These are phyloP conservation scores for Picus viridis DNA, from an alignment of 2,797 vertebrate genomes.

Conservation along the genomic window DNA sequence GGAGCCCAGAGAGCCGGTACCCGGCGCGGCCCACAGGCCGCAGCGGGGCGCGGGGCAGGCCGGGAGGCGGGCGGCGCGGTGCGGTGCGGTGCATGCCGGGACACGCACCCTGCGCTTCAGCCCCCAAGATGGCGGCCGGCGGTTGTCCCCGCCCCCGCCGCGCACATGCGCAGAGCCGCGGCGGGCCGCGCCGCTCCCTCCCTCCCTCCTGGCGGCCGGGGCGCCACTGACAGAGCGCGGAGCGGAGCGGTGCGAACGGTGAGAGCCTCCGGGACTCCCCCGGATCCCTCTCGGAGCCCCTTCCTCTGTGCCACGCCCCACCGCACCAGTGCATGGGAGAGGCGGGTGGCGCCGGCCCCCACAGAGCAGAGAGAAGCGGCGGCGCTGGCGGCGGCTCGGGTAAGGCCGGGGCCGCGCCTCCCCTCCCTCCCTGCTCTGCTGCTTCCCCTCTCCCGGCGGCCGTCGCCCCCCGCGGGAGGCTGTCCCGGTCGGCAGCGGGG, in stretches of 20 bases:
- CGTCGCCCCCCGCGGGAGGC: background rate
- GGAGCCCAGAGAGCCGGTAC: background rate
- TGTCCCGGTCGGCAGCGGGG: background rate
- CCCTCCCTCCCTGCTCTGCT: background rate
- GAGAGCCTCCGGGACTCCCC: conserved; percentile 11
- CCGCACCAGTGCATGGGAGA: conserved; percentile 68
- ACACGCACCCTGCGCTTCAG: conserved; percentile 3
- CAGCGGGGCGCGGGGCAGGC: background rate
- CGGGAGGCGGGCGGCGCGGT: background rate
- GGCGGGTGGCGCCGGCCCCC: conserved; percentile 71
- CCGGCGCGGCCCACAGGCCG: background rate
- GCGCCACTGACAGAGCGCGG: conserved; percentile 41
- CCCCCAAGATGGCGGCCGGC: conserved; percentile 38
- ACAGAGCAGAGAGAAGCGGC: background rate
- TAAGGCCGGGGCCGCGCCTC: background rate
- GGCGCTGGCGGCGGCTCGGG: conserved; percentile 1
- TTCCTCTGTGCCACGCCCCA: background rate
- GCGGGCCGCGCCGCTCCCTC: conserved; percentile 70
- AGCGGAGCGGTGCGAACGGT: background rate
- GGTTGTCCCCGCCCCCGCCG: conserved; percentile 57
- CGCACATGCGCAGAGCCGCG: conserved; percentile 61
- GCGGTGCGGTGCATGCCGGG: conserved; percentile 58
- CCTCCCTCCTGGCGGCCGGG: conserved; percentile 67
- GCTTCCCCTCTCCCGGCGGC: background rate
- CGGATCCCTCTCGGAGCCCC: background rate